Percentiles rank a stretch among this genome's conserved stretches.
These are phyloP conservation scores for Sander vitreus DNA, from an alignment of 2,113 vertebrate species.

Conservation along the genomic window DNA sequence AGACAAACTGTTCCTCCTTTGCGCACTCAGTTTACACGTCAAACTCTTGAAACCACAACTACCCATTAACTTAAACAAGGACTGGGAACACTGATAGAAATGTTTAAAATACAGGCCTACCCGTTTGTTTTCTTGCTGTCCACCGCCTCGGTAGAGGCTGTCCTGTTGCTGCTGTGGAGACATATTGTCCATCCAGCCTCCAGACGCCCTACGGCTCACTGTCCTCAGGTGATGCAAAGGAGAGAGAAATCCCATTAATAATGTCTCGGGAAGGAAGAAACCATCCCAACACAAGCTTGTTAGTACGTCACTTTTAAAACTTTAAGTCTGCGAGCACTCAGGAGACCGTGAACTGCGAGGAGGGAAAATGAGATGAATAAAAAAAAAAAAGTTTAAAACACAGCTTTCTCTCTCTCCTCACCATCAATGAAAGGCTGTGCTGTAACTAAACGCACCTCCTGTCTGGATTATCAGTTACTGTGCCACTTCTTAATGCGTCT, in stretches of 20 bases:
- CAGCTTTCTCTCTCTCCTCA: not conserved
- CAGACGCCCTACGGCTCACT: constrained; percentile 45
- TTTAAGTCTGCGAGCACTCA: not conserved
- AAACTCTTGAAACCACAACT: not conserved
- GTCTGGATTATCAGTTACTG: constrained; percentile 64
- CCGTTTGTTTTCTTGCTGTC: constrained; percentile 68
- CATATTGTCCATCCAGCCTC: constrained; percentile 82
- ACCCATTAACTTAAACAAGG: too few species aligned
- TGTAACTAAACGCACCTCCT: constrained; percentile 20
- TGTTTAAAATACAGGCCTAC: constrained; percentile 33
- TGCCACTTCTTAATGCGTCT: constrained; percentile 73
- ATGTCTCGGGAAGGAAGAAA: not conserved
- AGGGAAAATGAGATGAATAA: not conserved
- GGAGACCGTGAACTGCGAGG: not conserved
- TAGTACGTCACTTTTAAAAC: not conserved
- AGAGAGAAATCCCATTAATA: constrained; percentile 39
- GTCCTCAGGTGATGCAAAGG: constrained; percentile 43
- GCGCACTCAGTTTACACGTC: not conserved
- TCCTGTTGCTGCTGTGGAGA: constrained; percentile 81
- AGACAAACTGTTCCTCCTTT: not conserved
- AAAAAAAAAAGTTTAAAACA: not conserved
- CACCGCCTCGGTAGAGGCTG: constrained; percentile 53
- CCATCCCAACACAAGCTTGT: constrained; percentile 34
- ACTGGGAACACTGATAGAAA: too few species aligned
- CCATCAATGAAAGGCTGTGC: constrained; percentile 23